A percentile compares a stretch with the other conserved stretches of the same genome.
Conservation (phyloP, 2,888 invertebrate genomes). For the Mycalesis mineus region DNA sequence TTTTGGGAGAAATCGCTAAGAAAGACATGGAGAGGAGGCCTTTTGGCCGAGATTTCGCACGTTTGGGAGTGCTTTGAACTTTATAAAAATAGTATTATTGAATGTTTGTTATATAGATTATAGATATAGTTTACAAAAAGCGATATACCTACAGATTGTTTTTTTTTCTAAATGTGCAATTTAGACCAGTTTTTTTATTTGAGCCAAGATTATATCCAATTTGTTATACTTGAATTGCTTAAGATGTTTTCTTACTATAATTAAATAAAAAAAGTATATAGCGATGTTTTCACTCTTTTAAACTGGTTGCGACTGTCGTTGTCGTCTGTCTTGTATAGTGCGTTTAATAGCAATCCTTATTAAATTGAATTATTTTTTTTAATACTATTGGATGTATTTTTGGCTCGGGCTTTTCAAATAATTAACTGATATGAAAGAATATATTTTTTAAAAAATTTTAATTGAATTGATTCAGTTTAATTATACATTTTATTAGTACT, state of each 20-base stretch:
- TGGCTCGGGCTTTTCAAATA: conserved; percentile 1
- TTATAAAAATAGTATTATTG: conserved; percentile 25
- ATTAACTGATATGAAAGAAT: conserved; percentile 1
- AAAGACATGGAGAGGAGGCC: neutral
- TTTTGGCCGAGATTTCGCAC: neutral
- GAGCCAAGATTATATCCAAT: conserved; percentile 3
- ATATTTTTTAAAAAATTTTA: conserved; percentile 10
- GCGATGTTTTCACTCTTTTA: too few relatives aligned
- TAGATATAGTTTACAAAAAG: conserved; percentile 27
- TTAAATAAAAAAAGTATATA: too few relatives aligned
- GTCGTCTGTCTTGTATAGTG: too few relatives aligned
- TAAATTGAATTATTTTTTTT: neutral
- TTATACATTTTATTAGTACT: neutral
- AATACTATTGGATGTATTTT: neutral
- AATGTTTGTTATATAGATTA: conserved; percentile 27
- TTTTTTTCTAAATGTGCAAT: conserved; percentile 24
- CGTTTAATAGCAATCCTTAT: too few relatives aligned
- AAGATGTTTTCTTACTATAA: too few relatives aligned
- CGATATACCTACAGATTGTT: conserved; percentile 1
- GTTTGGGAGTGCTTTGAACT: conserved; percentile 10
- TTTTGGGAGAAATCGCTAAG: too few relatives aligned
- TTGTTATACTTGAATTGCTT: too few relatives aligned
- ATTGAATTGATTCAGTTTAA: conserved; percentile 3
- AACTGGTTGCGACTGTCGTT: too few relatives aligned
- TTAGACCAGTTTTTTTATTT: neutral